Evolutionary conservation across 2,797 vertebrate genomes (phyloP).

Genomic region (Poecile montanus): DNA sequence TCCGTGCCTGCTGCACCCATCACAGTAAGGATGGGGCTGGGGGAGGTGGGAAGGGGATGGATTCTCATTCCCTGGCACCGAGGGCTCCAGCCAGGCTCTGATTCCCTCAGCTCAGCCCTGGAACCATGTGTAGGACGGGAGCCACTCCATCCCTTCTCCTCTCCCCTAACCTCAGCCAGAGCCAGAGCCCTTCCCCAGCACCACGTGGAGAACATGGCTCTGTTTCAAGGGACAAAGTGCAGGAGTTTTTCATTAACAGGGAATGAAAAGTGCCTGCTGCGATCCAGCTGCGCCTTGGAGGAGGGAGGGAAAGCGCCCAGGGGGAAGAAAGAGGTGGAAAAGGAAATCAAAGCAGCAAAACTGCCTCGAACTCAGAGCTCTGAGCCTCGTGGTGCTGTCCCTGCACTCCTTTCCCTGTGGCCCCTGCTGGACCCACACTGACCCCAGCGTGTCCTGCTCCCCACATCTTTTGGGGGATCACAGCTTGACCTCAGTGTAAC

Average conservation of each 20-base stretch:
- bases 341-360: neutral
- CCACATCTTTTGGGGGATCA: neutral
- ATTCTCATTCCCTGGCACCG: neutral
- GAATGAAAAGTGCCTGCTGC: constrained; percentile 44
- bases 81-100: neutral
- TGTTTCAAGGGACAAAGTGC: constrained; percentile 76
- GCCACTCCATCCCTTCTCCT: neutral
- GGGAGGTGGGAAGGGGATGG: neutral
- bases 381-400: neutral
- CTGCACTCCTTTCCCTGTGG: neutral
- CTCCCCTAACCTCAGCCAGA: neutral
- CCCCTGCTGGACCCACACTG: neutral
- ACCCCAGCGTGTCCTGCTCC: neutral
- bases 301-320: neutral
- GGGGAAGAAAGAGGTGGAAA: neutral
- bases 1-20: neutral
- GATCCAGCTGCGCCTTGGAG: constrained; percentile 32
- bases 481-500: neutral
- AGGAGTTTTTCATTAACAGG: constrained; percentile 80
- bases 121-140: neutral
- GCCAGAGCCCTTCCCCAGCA: neutral
- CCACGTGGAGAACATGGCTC: constrained; percentile 38
- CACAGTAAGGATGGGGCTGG: neutral
- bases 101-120: neutral
- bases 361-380: neutral